These are phyloP conservation scores for Mesitornis unicolor DNA, from an alignment of 2,113 vertebrate species.

Conservation along the genomic window DNA sequence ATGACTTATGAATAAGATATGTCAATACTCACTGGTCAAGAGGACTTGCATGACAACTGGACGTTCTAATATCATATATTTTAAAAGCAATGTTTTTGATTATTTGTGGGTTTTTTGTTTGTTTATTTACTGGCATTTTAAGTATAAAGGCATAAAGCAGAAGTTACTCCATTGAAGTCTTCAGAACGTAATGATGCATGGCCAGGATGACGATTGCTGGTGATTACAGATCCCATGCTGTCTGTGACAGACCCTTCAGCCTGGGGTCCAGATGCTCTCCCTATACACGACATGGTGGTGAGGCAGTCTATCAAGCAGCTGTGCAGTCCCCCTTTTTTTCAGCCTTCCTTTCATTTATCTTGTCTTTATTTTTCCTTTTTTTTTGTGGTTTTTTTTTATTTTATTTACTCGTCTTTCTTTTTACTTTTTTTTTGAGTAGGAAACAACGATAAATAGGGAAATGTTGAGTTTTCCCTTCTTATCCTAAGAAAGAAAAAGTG, in stretches of 20 bases:
- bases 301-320: not conserved
- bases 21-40: not conserved
- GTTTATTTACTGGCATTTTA: not conserved
- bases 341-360: not conserved
- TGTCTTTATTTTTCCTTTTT: fast-evolving
- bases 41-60: not conserved
- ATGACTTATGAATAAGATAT: not conserved
- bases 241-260: fast-evolving
- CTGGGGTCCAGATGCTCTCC: fast-evolving
- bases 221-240: too few species aligned
- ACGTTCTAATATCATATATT: not conserved
- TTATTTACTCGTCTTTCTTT: fast-evolving
- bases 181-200: fast-evolving
- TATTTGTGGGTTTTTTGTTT: not conserved
- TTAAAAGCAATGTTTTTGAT: not conserved
- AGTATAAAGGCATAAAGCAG: not conserved
- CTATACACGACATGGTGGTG: fast-evolving
- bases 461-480: not conserved
- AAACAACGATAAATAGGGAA: not conserved
- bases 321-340: not conserved
- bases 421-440: fast-evolving
- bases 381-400: fast-evolving
- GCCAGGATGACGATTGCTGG: not conserved
- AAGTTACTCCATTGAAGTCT: not conserved
- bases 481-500: fast-evolving